Conservation (phyloP, 2,797 vertebrate genomes). For the Anguilla megastoma region DNA sequence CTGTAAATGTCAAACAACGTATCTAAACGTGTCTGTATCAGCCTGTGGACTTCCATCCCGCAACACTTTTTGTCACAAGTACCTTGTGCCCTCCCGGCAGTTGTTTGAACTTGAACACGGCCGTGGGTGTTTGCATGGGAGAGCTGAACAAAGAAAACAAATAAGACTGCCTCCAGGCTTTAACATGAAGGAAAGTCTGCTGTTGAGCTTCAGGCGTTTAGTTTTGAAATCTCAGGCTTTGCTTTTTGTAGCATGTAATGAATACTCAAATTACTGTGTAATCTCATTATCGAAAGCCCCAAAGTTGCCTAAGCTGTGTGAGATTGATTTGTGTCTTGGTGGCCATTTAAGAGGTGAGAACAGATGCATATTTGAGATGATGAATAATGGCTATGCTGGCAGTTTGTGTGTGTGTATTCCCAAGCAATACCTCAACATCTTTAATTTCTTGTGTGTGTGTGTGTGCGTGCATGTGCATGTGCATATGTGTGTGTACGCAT, state of each 20-base stretch:
- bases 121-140: background rate
- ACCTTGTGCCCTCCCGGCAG: background rate
- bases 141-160: background rate
- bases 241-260: constrained; percentile 5
- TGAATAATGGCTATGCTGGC: background rate
- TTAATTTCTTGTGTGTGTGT: background rate
- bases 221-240: background rate
- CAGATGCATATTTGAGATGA: background rate
- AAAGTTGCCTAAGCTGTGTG: background rate
- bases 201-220: background rate
- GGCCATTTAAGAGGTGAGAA: background rate
- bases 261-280: constrained; percentile 1
- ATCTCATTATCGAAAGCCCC: background rate
- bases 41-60: too few relatives aligned
- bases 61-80: too few relatives aligned
- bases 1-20: background rate
- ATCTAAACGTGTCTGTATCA: too few relatives aligned
- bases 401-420: too few relatives aligned
- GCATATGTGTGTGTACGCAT: background rate
- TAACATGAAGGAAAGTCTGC: background rate
- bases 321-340: background rate
- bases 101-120: background rate
- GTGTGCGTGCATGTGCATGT: background rate
- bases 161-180: background rate
- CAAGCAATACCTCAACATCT: too few relatives aligned